phyloP scores from a whole-genome alignment of 2,888 invertebrate species.

The Conistra vaccinii region DNA sequence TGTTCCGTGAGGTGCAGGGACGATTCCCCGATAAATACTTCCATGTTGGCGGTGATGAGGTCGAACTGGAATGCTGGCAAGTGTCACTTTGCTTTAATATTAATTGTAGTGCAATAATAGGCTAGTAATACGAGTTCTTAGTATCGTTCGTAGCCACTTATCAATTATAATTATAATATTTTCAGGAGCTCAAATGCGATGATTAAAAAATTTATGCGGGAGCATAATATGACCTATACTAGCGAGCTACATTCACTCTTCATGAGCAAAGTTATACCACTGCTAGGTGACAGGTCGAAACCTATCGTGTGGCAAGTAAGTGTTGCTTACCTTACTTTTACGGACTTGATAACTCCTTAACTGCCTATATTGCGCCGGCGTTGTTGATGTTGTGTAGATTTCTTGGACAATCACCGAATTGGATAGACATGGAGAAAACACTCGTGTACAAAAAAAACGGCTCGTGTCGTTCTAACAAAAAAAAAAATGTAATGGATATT shows the following conservation, averaged over 20 bases:
- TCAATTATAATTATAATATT: constrained; percentile 4
- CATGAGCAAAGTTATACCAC: constrained; percentile 79
- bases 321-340: constrained; percentile 14
- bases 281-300: constrained; percentile 73
- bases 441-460: no score
- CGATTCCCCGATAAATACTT: constrained; percentile 95
- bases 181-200: constrained; percentile 81
- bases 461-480: constrained; percentile 57
- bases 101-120: not conserved
- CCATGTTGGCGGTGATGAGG: constrained; percentile 99
- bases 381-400: not conserved
- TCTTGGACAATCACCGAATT: not conserved
- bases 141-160: not conserved
- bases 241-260: constrained; percentile 78
- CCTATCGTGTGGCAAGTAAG: constrained; percentile 85
- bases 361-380: not conserved
- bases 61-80: constrained; percentile 95
- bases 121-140: not conserved
- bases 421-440: not conserved
- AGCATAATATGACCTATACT: constrained; percentile 72
- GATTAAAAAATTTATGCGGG: constrained; percentile 77
- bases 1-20: constrained; percentile 93
- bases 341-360: not conserved
- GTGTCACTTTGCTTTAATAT: constrained; percentile 42
- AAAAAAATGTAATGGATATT: no score